Evolutionary conservation across 2,113 vertebrate genomes (phyloP), one percentile per base, ranked within the genome.

Genomic region (Coreoperca whiteheadi): DNA sequence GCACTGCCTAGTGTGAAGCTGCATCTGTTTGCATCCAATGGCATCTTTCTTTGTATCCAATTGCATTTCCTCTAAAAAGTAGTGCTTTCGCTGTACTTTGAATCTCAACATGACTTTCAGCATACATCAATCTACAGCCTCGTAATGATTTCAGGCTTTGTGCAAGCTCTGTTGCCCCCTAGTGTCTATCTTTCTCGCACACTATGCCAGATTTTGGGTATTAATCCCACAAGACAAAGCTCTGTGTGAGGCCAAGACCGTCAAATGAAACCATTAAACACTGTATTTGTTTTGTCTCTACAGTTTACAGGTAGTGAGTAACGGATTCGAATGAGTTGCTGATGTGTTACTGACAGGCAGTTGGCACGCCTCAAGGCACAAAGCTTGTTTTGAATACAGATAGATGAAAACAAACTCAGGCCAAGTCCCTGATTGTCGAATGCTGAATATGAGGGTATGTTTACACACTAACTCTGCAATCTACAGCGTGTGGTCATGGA

Each of bases 351-450:
- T 68, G 79, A 59, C 71, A 51, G 18, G 28, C 70, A 56, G 63
- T 61, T 65, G 48, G 48, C 57, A 50, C 2, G 14, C 51, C 69
- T 81, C 70, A 14, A 67, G 53, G 39, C 80, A 53, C n/a, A 1
- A 6, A 46, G 43, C 34, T 46, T 16, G 48, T 57, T 72, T 28
- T 75, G 54, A 64, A 78, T 18, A 80, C 37, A 76, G 21, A 79
- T 34, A 51, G 53, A 66, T 43, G 34, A 46, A 51, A 74, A 69
- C 50, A 63, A 54, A 63, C 51, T 41, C 51, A 41, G 56, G 21
- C 54, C 43, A 74, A 78, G 60, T 65, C 48, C 63, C 41, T 60
- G n/a, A 14, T 65, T 65, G 50, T 67, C 57, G 16, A 77, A 32
- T 25, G 51, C 15, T 65, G 56, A 67, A 54, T 68, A 68, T 54